phyloP scores from a whole-genome alignment of 2,113 vertebrate genomes.

The Pterocles gutturalis region DNA sequence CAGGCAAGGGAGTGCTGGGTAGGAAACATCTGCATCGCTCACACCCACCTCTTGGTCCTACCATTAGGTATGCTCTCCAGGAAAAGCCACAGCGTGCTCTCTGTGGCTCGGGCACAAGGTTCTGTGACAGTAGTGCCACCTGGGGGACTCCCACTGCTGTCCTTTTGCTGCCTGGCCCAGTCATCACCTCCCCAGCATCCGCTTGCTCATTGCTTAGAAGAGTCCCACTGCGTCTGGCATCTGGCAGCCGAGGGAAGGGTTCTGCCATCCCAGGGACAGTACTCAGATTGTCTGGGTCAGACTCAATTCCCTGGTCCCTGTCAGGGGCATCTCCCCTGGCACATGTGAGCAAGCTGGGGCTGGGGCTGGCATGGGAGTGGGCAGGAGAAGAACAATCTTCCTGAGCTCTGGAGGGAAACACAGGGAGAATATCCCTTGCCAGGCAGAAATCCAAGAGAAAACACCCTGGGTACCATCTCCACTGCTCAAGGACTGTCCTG shows the following conservation, averaged over 20 bases:
- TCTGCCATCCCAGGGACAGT: background rate
- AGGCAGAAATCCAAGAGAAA: background rate
- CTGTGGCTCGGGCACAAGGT: background rate
- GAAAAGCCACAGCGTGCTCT: accelerated
- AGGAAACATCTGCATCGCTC: background rate
- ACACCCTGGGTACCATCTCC: accelerated
- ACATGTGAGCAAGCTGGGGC: accelerated
- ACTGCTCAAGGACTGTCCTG: background rate
- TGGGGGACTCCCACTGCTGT: background rate
- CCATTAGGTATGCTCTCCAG: background rate
- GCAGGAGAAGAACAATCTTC: background rate
- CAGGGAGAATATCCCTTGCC: background rate
- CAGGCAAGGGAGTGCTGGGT: background rate
- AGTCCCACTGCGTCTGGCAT: background rate
- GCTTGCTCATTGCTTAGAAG: background rate
- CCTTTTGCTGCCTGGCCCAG: background rate
- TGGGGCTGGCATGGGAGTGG: background rate
- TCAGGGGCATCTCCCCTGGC: background rate
- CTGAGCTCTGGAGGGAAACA: background rate
- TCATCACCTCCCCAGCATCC: background rate
- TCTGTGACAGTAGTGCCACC: background rate
- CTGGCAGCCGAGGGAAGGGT: background rate
- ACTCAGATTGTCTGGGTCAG: accelerated
- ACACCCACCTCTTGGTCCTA: background rate
- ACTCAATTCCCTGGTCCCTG: background rate